These are phyloP conservation scores for Heterochromis multidens DNA, from an alignment of 2,113 vertebrate genomes.

Conservation along the genomic window DNA sequence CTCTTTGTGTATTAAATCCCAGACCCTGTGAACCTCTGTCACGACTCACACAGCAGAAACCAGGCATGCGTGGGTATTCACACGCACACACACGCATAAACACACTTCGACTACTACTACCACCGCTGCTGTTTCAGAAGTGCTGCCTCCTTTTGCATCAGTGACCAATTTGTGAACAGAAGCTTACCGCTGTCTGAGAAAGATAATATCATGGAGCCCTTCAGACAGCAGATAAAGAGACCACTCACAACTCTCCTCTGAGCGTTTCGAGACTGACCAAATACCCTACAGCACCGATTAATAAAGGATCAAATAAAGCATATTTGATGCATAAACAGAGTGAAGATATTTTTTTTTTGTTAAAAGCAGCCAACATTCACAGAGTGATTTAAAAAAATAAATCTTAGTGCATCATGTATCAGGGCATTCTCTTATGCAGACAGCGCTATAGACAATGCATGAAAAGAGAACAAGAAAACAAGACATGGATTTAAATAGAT, in stretches of 20 bases:
- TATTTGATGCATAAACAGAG: not conserved
- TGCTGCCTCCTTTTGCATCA: slow-evolving; percentile 29
- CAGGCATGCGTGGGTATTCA: not conserved
- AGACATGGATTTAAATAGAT: not conserved
- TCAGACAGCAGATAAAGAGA: slow-evolving; percentile 25
- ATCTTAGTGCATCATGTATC: not conserved
- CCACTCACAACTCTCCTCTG: slow-evolving; percentile 1
- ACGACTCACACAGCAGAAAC: slow-evolving; percentile 56
- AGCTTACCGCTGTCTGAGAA: slow-evolving; percentile 15
- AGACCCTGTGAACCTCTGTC: slow-evolving; percentile 29
- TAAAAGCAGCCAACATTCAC: not conserved
- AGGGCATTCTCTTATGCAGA: not conserved
- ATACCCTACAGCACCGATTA: slow-evolving; percentile 2
- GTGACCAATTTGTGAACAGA: slow-evolving; percentile 18
- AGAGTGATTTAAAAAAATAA: not conserved
- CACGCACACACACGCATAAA: not conserved
- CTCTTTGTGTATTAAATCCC: not conserved
- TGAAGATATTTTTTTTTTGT: not conserved
- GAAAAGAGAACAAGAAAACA: not conserved
- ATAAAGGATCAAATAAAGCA: not conserved
- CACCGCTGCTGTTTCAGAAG: not conserved
- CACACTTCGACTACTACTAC: not conserved
- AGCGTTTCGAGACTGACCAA: not conserved
- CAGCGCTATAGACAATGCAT: not conserved
- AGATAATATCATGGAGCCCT: slow-evolving; percentile 37